These are phyloP conservation scores for Pseudomyrmex dendroicus DNA, from an alignment of 1,140 invertebrate species.

Conservation along the genomic window DNA sequence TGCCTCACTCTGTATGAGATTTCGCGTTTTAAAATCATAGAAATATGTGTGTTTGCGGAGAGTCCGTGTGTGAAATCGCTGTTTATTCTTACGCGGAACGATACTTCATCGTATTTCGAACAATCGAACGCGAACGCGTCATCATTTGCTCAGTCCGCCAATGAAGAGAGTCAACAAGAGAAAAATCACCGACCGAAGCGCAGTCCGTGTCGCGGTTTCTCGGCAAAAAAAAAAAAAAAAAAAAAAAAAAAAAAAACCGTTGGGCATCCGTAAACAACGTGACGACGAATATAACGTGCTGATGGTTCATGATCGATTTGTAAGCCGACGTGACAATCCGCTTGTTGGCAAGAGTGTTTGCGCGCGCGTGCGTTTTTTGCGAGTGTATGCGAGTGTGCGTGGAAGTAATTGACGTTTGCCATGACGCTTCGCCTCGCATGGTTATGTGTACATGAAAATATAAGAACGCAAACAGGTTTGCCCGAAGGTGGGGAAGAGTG, in stretches of 20 bases:
- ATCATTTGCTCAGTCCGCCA: neutral
- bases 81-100: too few species aligned
- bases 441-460: constrained; percentile 83
- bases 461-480: constrained; percentile 72
- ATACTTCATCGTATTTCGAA: neutral
- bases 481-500: neutral
- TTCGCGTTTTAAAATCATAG: too few species aligned
- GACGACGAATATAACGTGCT: constrained; percentile 31
- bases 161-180: neutral
- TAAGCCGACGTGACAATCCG: constrained; percentile 66
- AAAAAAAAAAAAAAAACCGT: neutral
- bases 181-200: constrained; percentile 1
- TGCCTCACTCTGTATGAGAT: too few species aligned
- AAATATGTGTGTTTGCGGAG: too few species aligned
- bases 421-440: constrained; percentile 85
- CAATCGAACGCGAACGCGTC: neutral
- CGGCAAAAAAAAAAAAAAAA: too few species aligned
- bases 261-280: neutral
- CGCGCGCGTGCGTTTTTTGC: constrained; percentile 73
- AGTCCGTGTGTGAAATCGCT: too few species aligned
- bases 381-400: constrained; percentile 78
- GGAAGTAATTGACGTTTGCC: constrained; percentile 82
- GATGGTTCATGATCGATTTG: constrained; percentile 59
- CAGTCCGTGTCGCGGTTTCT: neutral
- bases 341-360: constrained; percentile 76